Evolutionary conservation across 2,113 vertebrate genomes (phyloP).

Genomic region (Leucopsar rothschildi): DNA sequence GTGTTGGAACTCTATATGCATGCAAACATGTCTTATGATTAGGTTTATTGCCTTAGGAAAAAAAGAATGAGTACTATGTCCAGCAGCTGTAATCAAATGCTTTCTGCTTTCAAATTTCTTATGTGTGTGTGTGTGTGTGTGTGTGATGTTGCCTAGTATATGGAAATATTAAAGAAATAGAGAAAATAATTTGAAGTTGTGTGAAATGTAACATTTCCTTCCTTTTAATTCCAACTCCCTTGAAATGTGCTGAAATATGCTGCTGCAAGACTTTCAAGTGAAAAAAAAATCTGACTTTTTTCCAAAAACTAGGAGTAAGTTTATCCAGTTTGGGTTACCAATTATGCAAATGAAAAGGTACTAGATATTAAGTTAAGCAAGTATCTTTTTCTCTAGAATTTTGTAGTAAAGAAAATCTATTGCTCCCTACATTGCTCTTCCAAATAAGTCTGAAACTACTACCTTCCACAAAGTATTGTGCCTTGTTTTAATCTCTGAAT

Average conservation of each 20-base stretch:
- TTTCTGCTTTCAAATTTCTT: neutral
- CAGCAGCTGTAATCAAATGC: neutral
- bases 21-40: neutral
- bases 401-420: neutral
- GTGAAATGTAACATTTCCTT: neutral
- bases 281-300: neutral
- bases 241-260: neutral
- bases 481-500: neutral
- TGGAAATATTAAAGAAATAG: neutral
- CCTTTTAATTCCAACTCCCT: neutral
- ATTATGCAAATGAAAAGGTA: neutral
- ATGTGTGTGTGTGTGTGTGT: neutral
- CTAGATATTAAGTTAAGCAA: neutral
- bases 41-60: neutral
- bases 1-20: neutral
- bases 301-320: neutral
- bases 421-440: fast-evolving
- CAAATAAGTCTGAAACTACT: neutral
- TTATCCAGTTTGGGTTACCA: neutral
- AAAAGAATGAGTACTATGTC: neutral
- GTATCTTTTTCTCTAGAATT: neutral
- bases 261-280: neutral
- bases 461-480: neutral
- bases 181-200: neutral
- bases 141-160: neutral